phyloP scores from a whole-genome alignment of 2,888 invertebrate species.

The Platerodrilus igneus region DNA sequence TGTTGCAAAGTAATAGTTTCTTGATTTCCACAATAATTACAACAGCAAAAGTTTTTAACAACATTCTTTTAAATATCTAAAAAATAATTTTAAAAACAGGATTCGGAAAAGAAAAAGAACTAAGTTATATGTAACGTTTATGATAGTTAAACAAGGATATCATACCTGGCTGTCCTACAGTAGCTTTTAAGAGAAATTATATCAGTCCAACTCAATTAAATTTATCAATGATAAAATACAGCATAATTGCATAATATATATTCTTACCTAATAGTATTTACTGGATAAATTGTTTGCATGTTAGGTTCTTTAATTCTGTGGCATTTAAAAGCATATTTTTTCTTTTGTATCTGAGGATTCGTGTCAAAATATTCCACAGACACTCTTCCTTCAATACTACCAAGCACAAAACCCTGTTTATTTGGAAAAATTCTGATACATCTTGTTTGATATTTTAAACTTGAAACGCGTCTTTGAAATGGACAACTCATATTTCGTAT shows the following conservation, averaged over 20 bases:
- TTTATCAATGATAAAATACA: too few species aligned
- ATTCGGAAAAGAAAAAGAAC: too few species aligned
- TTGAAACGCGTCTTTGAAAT: constrained; percentile 91
- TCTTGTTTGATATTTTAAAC: constrained; percentile 95
- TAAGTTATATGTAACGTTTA: too few species aligned
- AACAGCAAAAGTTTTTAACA: too few species aligned
- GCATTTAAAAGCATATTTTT: constrained; percentile 98
- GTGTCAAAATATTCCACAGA: constrained; percentile 98
- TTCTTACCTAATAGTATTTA: constrained; percentile 91
- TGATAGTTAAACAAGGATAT: too few species aligned
- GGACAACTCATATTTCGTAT: constrained; percentile 92
- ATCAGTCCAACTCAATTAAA: too few species aligned
- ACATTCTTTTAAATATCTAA: too few species aligned
- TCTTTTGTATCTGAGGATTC: constrained; percentile 93
- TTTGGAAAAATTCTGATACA: constrained; percentile 84
- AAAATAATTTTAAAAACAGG: too few species aligned
- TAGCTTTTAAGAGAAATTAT: constrained; percentile 1
- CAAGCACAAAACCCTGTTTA: constrained; percentile 92
- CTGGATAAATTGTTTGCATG: constrained; percentile 95
- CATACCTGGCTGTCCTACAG: too few species aligned
- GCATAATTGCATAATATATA: too few species aligned
- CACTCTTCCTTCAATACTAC: constrained; percentile 96
- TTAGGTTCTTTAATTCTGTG: constrained; percentile 91
- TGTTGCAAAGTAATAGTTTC: too few species aligned
- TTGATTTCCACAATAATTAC: too few species aligned